phyloP scores from a whole-genome alignment of 2,113 vertebrate species.

The Atrichornis clamosus region DNA sequence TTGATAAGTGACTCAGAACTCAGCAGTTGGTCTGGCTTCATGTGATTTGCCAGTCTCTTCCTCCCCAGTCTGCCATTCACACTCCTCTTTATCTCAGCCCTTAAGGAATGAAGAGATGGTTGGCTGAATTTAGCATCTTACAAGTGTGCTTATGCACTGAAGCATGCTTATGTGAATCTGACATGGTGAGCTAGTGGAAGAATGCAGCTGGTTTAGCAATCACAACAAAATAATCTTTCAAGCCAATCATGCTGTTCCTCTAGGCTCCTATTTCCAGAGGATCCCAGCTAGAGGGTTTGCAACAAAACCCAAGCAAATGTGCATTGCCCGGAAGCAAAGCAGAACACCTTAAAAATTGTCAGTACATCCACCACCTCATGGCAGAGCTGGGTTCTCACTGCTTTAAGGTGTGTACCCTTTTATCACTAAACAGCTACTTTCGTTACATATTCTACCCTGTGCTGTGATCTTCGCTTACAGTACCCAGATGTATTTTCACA shows the following conservation, averaged over 20 bases:
- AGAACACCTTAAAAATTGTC: neutral
- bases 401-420: neutral
- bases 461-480: neutral
- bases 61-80: neutral
- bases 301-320: neutral
- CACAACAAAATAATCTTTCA: constrained; percentile 34
- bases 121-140: neutral
- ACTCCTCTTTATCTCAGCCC: neutral
- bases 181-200: constrained; percentile 16
- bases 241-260: neutral
- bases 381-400: neutral
- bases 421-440: neutral
- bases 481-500: neutral
- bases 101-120: neutral
- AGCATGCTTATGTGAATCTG: constrained; percentile 10
- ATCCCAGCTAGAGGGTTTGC: neutral
- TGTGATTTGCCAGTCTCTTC: neutral
- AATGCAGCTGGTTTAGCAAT: constrained; percentile 14
- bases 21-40: neutral
- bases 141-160: neutral
- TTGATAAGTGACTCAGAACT: neutral
- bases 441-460: neutral
- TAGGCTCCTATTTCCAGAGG: neutral
- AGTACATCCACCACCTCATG: neutral
- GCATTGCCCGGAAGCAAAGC: neutral